Percentiles rank a stretch among this genome's conserved stretches.
phyloP scores from a whole-genome alignment of 1,140 invertebrate species.

The Brachionus rubens region DNA sequence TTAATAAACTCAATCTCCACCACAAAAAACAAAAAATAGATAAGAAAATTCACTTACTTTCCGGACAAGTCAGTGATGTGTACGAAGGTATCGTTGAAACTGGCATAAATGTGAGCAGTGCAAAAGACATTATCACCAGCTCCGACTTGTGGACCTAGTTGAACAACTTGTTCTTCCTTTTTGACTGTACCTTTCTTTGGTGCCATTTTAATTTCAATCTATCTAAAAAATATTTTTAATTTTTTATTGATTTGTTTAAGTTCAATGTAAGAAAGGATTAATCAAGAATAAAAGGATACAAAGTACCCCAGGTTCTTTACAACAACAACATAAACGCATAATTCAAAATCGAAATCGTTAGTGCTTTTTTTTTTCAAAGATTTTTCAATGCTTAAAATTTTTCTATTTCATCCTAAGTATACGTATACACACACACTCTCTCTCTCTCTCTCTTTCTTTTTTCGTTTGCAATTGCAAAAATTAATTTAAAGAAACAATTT shows the following conservation, averaged over 20 bases:
- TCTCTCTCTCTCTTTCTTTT: not conserved
- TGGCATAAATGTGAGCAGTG: slow-evolving; percentile 98
- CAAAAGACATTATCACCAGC: slow-evolving; percentile 97
- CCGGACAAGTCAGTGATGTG: slow-evolving; percentile 99
- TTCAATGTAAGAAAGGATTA: not conserved
- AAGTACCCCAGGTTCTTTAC: not conserved
- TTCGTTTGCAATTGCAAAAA: slow-evolving; percentile 1
- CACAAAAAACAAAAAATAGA: not conserved
- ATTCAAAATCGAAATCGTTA: slow-evolving; percentile 2
- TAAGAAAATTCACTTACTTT: slow-evolving; percentile 63
- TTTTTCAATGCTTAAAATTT: slow-evolving; percentile 26
- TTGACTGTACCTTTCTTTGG: slow-evolving; percentile 95
- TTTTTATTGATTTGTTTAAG: not conserved
- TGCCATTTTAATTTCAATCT: slow-evolving; percentile 69
- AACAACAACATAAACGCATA: slow-evolving; percentile 6
- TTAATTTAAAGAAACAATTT: not conserved
- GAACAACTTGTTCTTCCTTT: slow-evolving; percentile 86
- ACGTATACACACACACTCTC: not conserved
- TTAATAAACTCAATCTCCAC: slow-evolving; percentile 11
- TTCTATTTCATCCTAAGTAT: not conserved
- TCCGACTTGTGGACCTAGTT: slow-evolving; percentile 89
- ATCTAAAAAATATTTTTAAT: not conserved
- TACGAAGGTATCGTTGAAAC: slow-evolving; percentile 99
- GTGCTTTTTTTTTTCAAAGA: not conserved
- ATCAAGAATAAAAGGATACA: slow-evolving; percentile 10